Evolutionary conservation across 2,113 vertebrate genomes (phyloP).

Genomic region (Amphiprion ocellaris): DNA sequence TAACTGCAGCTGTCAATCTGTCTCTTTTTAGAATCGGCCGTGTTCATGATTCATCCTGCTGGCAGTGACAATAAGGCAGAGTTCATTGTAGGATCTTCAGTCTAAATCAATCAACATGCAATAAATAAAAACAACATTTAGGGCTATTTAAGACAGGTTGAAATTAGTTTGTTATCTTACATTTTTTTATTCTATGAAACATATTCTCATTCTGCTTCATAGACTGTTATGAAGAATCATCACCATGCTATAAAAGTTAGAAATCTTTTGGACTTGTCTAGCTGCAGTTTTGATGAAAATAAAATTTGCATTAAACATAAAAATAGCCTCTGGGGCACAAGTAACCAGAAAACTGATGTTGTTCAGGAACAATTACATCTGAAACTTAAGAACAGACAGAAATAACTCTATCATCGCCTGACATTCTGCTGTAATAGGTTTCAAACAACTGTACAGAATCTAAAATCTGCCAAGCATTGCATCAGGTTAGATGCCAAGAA

Average conservation of each 20-base stretch:
- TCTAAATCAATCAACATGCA: conserved; percentile 15
- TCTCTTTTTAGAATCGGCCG: conserved; percentile 47
- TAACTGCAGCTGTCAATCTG: conserved; percentile 75
- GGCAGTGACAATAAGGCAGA: conserved; percentile 4
- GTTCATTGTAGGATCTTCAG: neutral
- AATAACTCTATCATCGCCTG: neutral
- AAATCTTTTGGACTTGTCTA: neutral
- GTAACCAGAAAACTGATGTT: neutral
- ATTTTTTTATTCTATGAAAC: conserved; percentile 2
- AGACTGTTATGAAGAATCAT: neutral
- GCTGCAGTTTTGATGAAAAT: conserved; percentile 10
- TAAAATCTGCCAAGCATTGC: conserved; percentile 3
- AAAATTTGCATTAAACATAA: conserved; percentile 14
- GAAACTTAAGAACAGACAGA: neutral
- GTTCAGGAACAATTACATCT: neutral
- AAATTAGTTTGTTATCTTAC: neutral
- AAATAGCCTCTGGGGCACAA: conserved; percentile 6
- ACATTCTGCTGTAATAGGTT: neutral
- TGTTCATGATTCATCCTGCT: conserved; percentile 30
- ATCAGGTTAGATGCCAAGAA: conserved; percentile 3
- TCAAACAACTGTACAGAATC: neutral
- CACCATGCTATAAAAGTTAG: neutral
- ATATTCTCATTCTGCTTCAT: neutral
- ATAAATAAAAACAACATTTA: conserved; percentile 3
- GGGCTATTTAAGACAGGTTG: neutral